A percentile compares a stretch with the other conserved stretches of the same genome.
Evolutionary conservation across 2,113 vertebrate genomes (phyloP).

Genomic region (Egretta garzetta): DNA sequence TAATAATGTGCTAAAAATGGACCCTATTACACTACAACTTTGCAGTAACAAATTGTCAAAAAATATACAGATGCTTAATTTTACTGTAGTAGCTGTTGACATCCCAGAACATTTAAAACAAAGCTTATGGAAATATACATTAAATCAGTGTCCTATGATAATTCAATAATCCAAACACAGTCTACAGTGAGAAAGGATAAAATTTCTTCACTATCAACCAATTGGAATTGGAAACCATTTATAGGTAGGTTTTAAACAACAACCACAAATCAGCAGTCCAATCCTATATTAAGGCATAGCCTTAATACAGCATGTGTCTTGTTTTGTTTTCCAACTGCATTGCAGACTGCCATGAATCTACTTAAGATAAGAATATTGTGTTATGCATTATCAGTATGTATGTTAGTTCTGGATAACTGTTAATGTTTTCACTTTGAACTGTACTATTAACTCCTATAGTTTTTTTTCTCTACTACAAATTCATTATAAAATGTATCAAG

Average conservation of each 20-base stretch:
- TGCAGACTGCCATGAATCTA: neutral
- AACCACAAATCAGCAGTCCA: neutral
- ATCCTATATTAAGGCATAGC: neutral
- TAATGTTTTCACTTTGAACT: neutral
- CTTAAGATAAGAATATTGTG: neutral
- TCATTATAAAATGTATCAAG: neutral
- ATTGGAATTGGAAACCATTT: neutral
- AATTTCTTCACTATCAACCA: neutral
- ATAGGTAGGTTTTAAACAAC: neutral
- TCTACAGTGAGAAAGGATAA: neutral
- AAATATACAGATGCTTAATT: neutral
- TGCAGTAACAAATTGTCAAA: neutral
- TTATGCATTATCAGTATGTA: neutral
- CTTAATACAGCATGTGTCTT: neutral
- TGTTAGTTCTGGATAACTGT: neutral
- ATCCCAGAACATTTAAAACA: neutral
- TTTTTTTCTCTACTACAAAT: neutral
- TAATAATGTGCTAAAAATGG: neutral
- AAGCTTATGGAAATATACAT: neutral
- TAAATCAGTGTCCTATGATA: neutral
- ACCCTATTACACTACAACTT: neutral
- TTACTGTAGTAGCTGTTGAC: neutral
- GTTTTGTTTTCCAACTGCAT: neutral
- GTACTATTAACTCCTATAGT: neutral
- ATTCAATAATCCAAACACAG: neutral